These are phyloP conservation scores for Mayetiola destructor DNA, from an alignment of 2,888 invertebrate species.

Conservation along the genomic window DNA sequence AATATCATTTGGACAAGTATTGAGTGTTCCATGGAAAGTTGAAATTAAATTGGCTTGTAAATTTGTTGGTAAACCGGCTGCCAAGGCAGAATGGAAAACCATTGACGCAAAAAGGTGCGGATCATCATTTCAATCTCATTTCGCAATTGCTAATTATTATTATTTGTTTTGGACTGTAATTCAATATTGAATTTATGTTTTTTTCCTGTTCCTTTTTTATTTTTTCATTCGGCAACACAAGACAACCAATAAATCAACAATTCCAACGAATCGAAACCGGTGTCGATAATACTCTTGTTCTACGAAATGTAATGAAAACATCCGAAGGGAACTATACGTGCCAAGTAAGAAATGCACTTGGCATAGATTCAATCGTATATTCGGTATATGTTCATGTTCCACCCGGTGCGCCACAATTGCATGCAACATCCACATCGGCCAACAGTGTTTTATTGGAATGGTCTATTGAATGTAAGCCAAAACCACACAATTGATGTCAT, in stretches of 20 bases:
- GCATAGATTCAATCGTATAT: constrained; percentile 40
- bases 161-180: not conserved
- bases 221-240: no score
- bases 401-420: constrained; percentile 40
- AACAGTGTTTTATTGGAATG: constrained; percentile 42
- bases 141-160: no score
- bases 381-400: constrained; percentile 43
- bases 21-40: constrained; percentile 40
- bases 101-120: constrained; percentile 31
- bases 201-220: not conserved
- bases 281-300: constrained; percentile 37
- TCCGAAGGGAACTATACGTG: constrained; percentile 44
- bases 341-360: constrained; percentile 37
- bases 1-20: constrained; percentile 40
- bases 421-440: constrained; percentile 38
- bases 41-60: constrained; percentile 40
- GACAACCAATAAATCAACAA: constrained; percentile 7
- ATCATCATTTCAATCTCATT: no score
- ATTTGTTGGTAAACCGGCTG: constrained; percentile 39
- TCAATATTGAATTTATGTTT: not conserved
- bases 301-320: constrained; percentile 38
- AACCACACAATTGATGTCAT: no score
- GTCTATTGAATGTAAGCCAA: constrained; percentile 19
- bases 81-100: constrained; percentile 39
- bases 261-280: constrained; percentile 28